Evolutionary conservation across 2,797 vertebrate species (phyloP), one percentile per base, ranked within the genome.

Genomic region (Astyanax mexicanus): DNA sequence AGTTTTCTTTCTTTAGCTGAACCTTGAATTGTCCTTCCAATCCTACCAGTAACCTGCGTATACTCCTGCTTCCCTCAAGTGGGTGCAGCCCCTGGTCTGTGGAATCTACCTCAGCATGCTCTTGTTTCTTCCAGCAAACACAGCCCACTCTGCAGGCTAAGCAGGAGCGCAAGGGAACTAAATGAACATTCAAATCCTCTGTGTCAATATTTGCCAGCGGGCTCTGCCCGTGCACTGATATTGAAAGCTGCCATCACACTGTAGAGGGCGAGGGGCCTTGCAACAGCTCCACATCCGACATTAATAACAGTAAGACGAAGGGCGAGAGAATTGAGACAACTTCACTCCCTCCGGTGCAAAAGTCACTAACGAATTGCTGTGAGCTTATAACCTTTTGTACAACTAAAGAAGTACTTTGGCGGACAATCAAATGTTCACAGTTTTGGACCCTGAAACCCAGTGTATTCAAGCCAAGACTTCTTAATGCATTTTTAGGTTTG

Each of bases 201-300:
- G 51, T 44, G 86, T 87, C 88, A 89, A 88, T 88, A 90, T 90
- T 90, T 88, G 80, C 85, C 76, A 57, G 67, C 54, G 35, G 75
- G 84, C 75, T 83, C 84, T 80, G 84, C 84, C 71, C 77, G 88
- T 32, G 79, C 78, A 54, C 81, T 40, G 83, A 86, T 85, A 84
- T 84, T 81, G 80, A 73, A 89, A 81, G 85, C 69, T 66, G 37
- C 62, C 44, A 74, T 84, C 80, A 78, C 83, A 81, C 65, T 80
- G 57, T 3, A 74, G 7, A 60, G 80, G 78, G 80, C 61, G 10
- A 66, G 58, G 11, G 60, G 61, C 8, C 25, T 49, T 25, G 55
- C 38, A 45, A 54, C 27, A 27, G 23, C 52, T 40, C 4, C 9
- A 19, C 65, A 69, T 58, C 60, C 40, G 60, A 54, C 52, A 72